These are phyloP conservation scores for Eutrigla gurnardus DNA, from an alignment of 2,797 vertebrate species.

Conservation along the genomic window DNA sequence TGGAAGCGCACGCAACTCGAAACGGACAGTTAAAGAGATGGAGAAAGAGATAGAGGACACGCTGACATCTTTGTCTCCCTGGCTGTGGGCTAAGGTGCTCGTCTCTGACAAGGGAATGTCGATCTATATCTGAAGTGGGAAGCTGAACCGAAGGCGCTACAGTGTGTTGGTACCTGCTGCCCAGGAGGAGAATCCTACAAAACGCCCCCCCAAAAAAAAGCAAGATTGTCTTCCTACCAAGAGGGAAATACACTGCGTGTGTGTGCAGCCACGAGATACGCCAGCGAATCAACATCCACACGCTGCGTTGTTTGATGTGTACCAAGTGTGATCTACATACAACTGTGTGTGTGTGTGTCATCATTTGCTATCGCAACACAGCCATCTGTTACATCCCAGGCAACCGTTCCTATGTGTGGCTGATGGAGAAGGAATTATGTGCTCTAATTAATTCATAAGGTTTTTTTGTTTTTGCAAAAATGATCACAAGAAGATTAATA, in stretches of 20 bases:
- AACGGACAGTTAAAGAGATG: slow-evolving; percentile 33
- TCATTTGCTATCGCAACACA: slow-evolving; percentile 18
- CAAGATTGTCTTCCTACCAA: neutral
- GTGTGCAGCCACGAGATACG: neutral
- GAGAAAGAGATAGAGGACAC: slow-evolving; percentile 36
- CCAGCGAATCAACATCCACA: slow-evolving; percentile 16
- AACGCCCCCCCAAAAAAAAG: neutral
- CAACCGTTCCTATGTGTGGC: slow-evolving; percentile 33
- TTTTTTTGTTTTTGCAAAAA: slow-evolving; percentile 28
- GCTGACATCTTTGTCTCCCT: slow-evolving; percentile 53
- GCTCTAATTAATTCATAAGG: slow-evolving; percentile 30
- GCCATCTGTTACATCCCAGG: slow-evolving; percentile 35
- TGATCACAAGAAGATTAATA: slow-evolving; percentile 16
- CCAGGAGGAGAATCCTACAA: neutral
- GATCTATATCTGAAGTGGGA: slow-evolving; percentile 60
- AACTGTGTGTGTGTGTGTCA: slow-evolving; percentile 12
- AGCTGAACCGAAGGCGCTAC: slow-evolving; percentile 41
- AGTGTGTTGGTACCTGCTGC: slow-evolving; percentile 12
- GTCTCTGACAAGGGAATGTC: slow-evolving; percentile 53
- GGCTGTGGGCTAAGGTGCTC: slow-evolving; percentile 42
- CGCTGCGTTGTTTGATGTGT: slow-evolving; percentile 5
- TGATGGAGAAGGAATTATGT: slow-evolving; percentile 13
- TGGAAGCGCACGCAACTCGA: slow-evolving; percentile 36
- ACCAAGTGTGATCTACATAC: slow-evolving; percentile 4
- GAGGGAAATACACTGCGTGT: neutral